These are phyloP conservation scores for Synergus gifuensis DNA, from an alignment of 2,888 invertebrate species.

Conservation along the genomic window DNA sequence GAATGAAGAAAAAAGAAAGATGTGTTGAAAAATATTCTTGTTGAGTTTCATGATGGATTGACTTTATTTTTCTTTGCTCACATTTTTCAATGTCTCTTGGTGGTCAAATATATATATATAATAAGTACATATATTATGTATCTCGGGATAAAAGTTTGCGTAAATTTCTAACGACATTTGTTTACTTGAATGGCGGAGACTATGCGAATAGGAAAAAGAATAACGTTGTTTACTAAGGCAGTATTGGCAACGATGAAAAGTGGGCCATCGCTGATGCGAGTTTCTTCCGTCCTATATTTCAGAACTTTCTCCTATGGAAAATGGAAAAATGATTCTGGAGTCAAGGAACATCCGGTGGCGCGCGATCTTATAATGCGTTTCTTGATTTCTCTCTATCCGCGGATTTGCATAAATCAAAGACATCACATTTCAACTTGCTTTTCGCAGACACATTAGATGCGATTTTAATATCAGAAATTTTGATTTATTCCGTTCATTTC, in stretches of 20 bases:
- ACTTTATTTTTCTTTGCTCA: not conserved
- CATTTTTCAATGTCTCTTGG: not conserved
- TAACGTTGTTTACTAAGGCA: constrained; percentile 58
- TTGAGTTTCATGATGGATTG: not conserved
- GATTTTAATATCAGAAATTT: constrained; percentile 1
- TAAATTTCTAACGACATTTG: not conserved
- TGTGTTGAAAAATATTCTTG: not conserved
- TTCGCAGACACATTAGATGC: not conserved
- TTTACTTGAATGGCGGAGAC: not conserved
- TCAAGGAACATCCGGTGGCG: constrained; percentile 48
- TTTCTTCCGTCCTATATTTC: constrained; percentile 44
- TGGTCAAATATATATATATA: not conserved
- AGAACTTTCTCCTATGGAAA: constrained; percentile 17
- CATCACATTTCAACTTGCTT: constrained; percentile 10
- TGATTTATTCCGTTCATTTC: not conserved
- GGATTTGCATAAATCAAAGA: constrained; percentile 31
- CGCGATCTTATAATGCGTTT: constrained; percentile 54
- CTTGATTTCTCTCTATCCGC: constrained; percentile 44
- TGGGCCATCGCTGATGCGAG: constrained; percentile 56
- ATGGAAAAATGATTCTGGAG: constrained; percentile 18
- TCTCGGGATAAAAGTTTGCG: not conserved
- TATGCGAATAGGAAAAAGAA: constrained; percentile 51
- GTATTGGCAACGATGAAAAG: constrained; percentile 51
- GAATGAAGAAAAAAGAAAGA: not conserved
- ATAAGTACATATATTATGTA: not conserved